phyloP scores from a whole-genome alignment of 2,888 invertebrate genomes.

The Spisula solida region DNA sequence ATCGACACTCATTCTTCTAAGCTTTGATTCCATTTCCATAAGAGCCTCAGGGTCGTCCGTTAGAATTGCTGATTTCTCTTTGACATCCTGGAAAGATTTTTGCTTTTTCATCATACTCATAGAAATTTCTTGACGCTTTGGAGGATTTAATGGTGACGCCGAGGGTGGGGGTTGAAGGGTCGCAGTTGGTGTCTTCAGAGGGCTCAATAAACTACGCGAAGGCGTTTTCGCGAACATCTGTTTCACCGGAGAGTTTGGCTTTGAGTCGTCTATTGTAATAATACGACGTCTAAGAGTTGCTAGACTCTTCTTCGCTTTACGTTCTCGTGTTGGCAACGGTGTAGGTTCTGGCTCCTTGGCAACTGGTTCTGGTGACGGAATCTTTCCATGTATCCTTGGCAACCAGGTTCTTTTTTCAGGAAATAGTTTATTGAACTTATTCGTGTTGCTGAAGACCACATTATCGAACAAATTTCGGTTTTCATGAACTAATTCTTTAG shows the following conservation, averaged over 20 bases:
- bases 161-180: slow-evolving; percentile 44
- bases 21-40: slow-evolving; percentile 20
- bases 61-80: slow-evolving; percentile 28
- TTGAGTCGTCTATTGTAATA: slow-evolving; percentile 58
- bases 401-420: slow-evolving; percentile 61
- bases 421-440: slow-evolving; percentile 55
- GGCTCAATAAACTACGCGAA: background rate
- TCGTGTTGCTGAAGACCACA: slow-evolving; percentile 47
- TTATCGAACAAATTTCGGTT: slow-evolving; percentile 66
- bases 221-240: slow-evolving; percentile 7
- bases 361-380: slow-evolving; percentile 25
- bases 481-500: slow-evolving; percentile 64
- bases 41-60: slow-evolving; percentile 7
- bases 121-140: slow-evolving; percentile 60
- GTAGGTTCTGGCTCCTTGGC: slow-evolving; percentile 34
- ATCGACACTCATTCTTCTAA: slow-evolving; percentile 21
- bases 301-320: slow-evolving; percentile 43
- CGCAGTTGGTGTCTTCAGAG: slow-evolving; percentile 50
- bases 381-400: slow-evolving; percentile 24
- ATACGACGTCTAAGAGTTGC: slow-evolving; percentile 51
- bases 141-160: slow-evolving; percentile 5
- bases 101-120: slow-evolving; percentile 72
- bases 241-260: slow-evolving; percentile 48
- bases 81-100: slow-evolving; percentile 59
- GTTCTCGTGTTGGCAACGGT: slow-evolving; percentile 53